Evolutionary conservation across 1,140 invertebrate species (phyloP), one percentile per base, ranked within the genome.

Genomic region (Bombyx mandarina): DNA sequence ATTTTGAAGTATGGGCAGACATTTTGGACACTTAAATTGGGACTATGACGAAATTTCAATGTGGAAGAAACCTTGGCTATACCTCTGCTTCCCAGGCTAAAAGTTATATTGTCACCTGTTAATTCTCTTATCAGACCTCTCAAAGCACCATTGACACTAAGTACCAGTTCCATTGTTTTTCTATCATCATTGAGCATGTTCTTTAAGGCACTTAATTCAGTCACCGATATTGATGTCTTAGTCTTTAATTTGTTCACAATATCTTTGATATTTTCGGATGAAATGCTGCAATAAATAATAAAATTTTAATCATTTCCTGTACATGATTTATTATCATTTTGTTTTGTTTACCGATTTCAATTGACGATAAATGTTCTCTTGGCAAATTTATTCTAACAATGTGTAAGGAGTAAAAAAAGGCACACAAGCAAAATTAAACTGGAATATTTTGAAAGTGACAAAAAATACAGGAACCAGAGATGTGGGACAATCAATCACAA

Each of bases 61-160:
- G 4, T 35, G 12, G 12, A 18, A 18, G 12, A 18, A 18, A 18
- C 12, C 12, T 18, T 18, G 12, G 12, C 12, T 18, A 18, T 18
- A 1, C 4, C 26, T 35, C 26, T 35, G 26, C 4, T 3, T 35
- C 0, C 26, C 26, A 35, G 1, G 26, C 26, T 35, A 35, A 3
- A 35, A 35, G 26, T 35, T 35, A 35, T 35, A 35, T 3, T 35
- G 2, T 49, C 71, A 88, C 88, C 82, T 66, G 81, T 79, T 48
- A 89, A 59, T 58, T 88, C 80, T 62, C 81, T 71, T 6, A 88
- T 77, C 9, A 89, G 58, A 0, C 82, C 83, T 66, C 84, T 72
- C 12, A 89, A 63, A 43, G 86, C 77, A 10, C 87, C 87, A 56
- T 82, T 71, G 10, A 73, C 74, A 52, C 73, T 77, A 22, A 89